Percentiles rank a stretch among this genome's conserved stretches.
phyloP scores from a whole-genome alignment of 2,113 vertebrate genomes.

The Lepidiolamprologus cunningtoni region DNA sequence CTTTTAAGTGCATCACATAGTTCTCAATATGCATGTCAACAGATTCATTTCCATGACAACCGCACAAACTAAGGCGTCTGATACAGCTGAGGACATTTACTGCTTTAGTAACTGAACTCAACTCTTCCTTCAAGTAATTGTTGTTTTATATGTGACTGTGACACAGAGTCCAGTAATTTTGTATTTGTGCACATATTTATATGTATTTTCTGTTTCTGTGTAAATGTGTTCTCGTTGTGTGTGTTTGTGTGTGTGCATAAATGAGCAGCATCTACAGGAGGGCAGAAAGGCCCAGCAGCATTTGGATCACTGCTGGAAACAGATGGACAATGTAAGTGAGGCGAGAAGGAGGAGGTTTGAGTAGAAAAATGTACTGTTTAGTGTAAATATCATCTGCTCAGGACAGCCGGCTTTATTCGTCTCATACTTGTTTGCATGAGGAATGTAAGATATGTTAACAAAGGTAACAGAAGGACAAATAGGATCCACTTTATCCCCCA shows the following conservation, averaged over 20 bases:
- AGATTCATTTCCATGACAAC: neutral
- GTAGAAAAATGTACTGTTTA: neutral
- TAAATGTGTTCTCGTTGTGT: neutral
- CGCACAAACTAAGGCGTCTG: neutral
- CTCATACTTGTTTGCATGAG: neutral
- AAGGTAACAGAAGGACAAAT: neutral
- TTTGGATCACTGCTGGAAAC: constrained; percentile 96
- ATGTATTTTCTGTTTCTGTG: neutral
- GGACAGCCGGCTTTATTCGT: neutral
- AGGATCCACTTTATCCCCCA: neutral
- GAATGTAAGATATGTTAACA: constrained; percentile 17
- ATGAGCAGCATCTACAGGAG: constrained; percentile 91
- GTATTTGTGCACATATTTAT: neutral
- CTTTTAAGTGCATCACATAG: neutral
- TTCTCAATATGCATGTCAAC: neutral
- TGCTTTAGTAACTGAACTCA: neutral
- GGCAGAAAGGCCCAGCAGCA: constrained; percentile 94
- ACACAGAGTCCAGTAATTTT: neutral
- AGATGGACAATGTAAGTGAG: constrained; percentile 96
- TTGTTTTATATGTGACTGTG: neutral
- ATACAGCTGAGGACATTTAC: neutral
- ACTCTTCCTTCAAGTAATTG: neutral
- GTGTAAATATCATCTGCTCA: constrained; percentile 8
- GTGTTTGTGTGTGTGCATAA: neutral
- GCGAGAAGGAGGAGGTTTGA: neutral